Evolutionary conservation across 37 sponge, comb jelly and placozoan genomes (phyloP).

Genomic region (Diacarnus erythraeanus): DNA sequence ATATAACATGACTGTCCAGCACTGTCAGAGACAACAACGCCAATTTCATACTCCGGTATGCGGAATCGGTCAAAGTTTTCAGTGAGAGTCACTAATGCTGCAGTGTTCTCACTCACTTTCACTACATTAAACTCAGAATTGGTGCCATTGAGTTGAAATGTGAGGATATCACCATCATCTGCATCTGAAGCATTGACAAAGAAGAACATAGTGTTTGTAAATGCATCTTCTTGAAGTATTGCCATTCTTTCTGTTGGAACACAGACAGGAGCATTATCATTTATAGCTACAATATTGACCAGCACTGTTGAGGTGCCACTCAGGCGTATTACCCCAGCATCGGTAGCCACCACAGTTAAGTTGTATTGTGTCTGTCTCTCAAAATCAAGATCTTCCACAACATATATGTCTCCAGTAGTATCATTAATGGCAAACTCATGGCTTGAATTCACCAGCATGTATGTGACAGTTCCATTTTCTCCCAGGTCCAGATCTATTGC

Average conservation of each 20-base stretch:
- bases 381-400: slow-evolving; percentile 40
- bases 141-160: slow-evolving; percentile 10
- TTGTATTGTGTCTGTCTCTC: slow-evolving; percentile 45
- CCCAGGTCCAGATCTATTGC: slow-evolving; percentile 56
- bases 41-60: slow-evolving; percentile 19
- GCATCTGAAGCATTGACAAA: slow-evolving; percentile 56
- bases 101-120: slow-evolving; percentile 36
- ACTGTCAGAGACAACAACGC: slow-evolving; percentile 30
- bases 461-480: slow-evolving; percentile 42
- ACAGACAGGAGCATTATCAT: slow-evolving; percentile 77
- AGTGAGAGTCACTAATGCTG: slow-evolving; percentile 23
- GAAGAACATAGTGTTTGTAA: slow-evolving; percentile 27
- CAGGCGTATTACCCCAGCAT: slow-evolving; percentile 24
- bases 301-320: slow-evolving; percentile 40
- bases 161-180: slow-evolving; percentile 62
- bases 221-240: slow-evolving; percentile 35
- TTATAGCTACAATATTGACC: slow-evolving; percentile 52
- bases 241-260: slow-evolving; percentile 19
- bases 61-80: slow-evolving; percentile 15
- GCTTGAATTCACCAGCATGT: slow-evolving; percentile 19
- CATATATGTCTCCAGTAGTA: slow-evolving; percentile 56
- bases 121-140: slow-evolving; percentile 28
- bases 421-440: slow-evolving; percentile 39
- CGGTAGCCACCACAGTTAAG: slow-evolving; percentile 48
- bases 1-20: slow-evolving; percentile 25